Conservation (phyloP, 1,140 invertebrate species). For the Apocrypta bakeri region DNA sequence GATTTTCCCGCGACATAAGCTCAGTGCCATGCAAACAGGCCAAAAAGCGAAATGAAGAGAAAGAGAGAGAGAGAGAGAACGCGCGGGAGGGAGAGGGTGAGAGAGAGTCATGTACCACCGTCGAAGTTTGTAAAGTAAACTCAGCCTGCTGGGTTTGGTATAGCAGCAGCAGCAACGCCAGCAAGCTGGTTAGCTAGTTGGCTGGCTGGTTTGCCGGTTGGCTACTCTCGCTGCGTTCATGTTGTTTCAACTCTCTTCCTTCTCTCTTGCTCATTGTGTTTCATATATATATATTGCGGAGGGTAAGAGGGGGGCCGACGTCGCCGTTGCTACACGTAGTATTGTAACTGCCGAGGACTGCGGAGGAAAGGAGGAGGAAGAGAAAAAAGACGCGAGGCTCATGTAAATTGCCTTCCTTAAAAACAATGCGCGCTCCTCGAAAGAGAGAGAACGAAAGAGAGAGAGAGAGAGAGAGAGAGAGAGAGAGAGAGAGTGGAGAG, state of each 20-base stretch:
- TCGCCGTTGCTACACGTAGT: constrained; percentile 36
- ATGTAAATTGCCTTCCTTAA: constrained; percentile 61
- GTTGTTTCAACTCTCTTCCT: constrained; percentile 66
- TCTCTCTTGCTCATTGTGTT: constrained; percentile 48
- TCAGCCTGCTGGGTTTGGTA: constrained; percentile 55
- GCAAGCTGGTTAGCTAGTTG: constrained; percentile 59
- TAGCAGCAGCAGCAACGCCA: constrained; percentile 54
- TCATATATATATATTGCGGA: not conserved
- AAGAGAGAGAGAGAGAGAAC: constrained; percentile 40
- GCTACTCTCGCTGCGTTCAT: constrained; percentile 61
- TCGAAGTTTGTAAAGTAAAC: constrained; percentile 70
- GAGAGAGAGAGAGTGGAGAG: too few species aligned
- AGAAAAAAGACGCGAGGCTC: constrained; percentile 48
- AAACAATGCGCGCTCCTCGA: constrained; percentile 54
- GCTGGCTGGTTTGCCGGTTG: constrained; percentile 54
- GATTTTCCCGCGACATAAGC: not conserved
- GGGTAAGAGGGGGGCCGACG: not conserved
- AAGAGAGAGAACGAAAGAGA: too few species aligned
- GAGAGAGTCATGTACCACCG: constrained; percentile 51
- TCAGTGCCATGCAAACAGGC: constrained; percentile 6
- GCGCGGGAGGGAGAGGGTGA: constrained; percentile 13
- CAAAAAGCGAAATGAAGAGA: constrained; percentile 5
- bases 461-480: too few species aligned
- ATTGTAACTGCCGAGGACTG: constrained; percentile 52
- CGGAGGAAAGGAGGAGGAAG: not conserved